Conservation (phyloP, 2,888 invertebrate species). For the Plagiodera versicolora region DNA sequence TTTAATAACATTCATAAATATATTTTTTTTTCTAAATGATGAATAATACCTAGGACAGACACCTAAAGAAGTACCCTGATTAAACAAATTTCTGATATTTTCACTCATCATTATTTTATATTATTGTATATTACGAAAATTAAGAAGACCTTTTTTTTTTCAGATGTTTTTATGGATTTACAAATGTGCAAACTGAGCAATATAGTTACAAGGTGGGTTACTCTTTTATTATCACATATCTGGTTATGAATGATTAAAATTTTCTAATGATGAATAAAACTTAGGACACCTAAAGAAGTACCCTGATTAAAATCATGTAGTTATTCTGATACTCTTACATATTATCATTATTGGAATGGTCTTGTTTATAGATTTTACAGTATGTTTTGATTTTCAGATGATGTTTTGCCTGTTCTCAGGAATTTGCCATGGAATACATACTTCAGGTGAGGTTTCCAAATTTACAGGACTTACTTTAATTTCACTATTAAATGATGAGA, state of each 20-base stretch:
- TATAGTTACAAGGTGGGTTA: too few species aligned
- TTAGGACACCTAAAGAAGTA: conserved; percentile 26
- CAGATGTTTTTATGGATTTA: too few species aligned
- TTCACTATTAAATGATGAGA: conserved; percentile 16
- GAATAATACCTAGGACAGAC: conserved; percentile 28
- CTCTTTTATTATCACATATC: too few species aligned
- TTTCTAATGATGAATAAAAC: conserved; percentile 24
- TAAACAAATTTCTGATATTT: conserved; percentile 17
- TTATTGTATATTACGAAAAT: too few species aligned
- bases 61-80: conserved; percentile 22
- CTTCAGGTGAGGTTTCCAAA: background rate
- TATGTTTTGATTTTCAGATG: background rate
- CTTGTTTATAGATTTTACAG: background rate
- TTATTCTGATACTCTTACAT: conserved; percentile 13
- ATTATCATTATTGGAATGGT: background rate
- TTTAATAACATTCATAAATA: background rate
- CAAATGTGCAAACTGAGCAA: too few species aligned
- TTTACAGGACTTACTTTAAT: background rate
- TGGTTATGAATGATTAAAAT: too few species aligned
- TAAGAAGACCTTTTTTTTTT: too few species aligned
- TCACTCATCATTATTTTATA: background rate
- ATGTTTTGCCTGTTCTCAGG: too few species aligned
- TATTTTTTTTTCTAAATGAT: conserved; percentile 21
- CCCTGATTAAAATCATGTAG: conserved; percentile 19
- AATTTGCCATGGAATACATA: background rate